Percentiles rank a stretch among this genome's conserved stretches.
phyloP scores from a whole-genome alignment of 1,140 invertebrate genomes.

The Cyrtorhinus lividipennis region DNA sequence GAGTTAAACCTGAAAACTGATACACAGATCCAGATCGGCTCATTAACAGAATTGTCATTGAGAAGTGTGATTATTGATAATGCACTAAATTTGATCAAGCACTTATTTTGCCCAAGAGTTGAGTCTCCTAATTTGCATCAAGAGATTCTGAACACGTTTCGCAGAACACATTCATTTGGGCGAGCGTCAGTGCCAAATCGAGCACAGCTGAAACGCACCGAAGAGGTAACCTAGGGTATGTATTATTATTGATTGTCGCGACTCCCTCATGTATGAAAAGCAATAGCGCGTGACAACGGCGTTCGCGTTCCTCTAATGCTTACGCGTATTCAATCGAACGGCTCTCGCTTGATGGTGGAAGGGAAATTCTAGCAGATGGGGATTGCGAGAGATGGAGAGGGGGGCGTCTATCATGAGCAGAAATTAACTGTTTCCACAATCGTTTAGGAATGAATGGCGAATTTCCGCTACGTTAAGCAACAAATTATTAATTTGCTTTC shows the following conservation, averaged over 20 bases:
- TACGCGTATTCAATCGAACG: conserved; percentile 2
- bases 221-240: conserved; percentile 2
- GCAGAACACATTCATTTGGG: background rate
- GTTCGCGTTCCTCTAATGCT: conserved; percentile 6
- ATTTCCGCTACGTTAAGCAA: background rate
- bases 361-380: too few relatives aligned
- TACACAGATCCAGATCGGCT: too few relatives aligned
- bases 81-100: too few relatives aligned
- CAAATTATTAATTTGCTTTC: background rate
- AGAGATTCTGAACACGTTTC: background rate
- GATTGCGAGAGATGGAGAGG: too few relatives aligned
- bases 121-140: background rate
- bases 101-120: too few relatives aligned
- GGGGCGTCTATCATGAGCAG: background rate
- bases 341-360: too few relatives aligned
- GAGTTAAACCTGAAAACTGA: too few relatives aligned
- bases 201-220: background rate
- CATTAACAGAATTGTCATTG: too few relatives aligned
- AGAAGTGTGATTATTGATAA: too few relatives aligned
- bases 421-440: conserved; percentile 4
- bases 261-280: conserved; percentile 5
- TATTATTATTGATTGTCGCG: conserved; percentile 6
- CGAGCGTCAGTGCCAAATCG: background rate
- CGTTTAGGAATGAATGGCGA: too few relatives aligned
- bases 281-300: conserved; percentile 4